Evolutionary conservation across 2,888 invertebrate species (phyloP), one percentile per base, ranked within the genome.

Genomic region (Camponotus fellah): DNA sequence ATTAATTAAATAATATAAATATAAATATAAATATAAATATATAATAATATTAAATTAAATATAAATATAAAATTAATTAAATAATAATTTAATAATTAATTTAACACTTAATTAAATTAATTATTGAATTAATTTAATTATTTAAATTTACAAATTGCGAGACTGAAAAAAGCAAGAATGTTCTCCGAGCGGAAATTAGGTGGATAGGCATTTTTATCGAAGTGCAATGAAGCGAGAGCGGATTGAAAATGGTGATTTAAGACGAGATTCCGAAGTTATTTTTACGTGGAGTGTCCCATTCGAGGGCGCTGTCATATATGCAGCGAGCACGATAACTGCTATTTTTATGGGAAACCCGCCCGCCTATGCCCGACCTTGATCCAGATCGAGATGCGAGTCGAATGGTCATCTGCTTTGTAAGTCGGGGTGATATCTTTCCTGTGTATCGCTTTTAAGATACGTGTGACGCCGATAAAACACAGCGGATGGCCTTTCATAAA

Each of bases 291-390:
- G 80, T 86, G 85, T 85, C 82, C 14, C 37, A 82, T 86, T 75
- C 43, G 65, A 81, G 87, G 80, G 75, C 53, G 82, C 85, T 84
- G 53, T 64, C 85, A 86, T 69, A 89, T 83, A 84, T 85, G 89
- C 85, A 80, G 80, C 76, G 40, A 62, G 62, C 81, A 80, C 77
- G 83, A 66, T 81, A 84, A 74, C 74, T 88, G 91, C 92, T 92
- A 92, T 92, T 92, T 92, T 91, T 92, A 89, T 88, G 85, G 81
- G 74, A 85, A 85, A 86, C 2, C 43, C 74, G 46, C 65, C 62
- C 40, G 72, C 49, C 2, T 69, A 53, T 40, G 60, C 17, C 12
- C 32, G 83, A 83, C 86, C 86, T 80, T 74, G 85, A 62, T 66
- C 86, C 81, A 76, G 62, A 86, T 86, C 49, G 49, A 53, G 17